Base-by-base conservation (phyloP, 2,113 vertebrate species). In the Neodon shergylaensis region DNA sequence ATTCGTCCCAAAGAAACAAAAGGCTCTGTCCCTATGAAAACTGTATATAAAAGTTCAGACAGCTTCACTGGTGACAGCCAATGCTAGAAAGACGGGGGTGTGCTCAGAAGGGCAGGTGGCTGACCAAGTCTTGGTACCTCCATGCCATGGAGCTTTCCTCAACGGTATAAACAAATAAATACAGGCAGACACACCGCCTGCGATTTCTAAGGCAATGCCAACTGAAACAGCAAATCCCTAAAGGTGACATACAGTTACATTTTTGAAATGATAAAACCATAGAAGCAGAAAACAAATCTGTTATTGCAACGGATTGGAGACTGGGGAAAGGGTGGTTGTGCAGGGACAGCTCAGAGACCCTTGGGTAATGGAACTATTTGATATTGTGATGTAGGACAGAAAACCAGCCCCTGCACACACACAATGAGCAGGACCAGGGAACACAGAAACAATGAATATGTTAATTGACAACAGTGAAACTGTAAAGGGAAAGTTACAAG, bases 241-340 rank as follows among this genome's bases (percentile, higher is more conserved):
- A 92, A 83, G 19, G 47, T 90, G 92, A 90, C 3, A 22, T 21
- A 36, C 1, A n/a, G 3, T 63, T 44, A 68, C 47, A 61, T 76
- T 87, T 93, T 44, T 86, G 22, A 83, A 93, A 88, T n/a, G 33
- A 73, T 61, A 31, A 79, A 78, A 86, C 16, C 42, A 17, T 4
- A 91, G 85, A 89, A 87, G 65, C 21, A 65, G 77, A 90, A 95
- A 95, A 72, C n/a, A 96, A 54, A 83, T 58, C 19, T 47, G 6
- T 47, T 74, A 84, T 4, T 90, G 49, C 12, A 79, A 39, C 1
- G 2, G 68, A 77, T 42, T 4, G 82, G 61, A 52, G 19, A 49
- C 3, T 49, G 12, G 9, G 42, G 31, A 26, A 6, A 19, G 10
- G 17, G 36, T 17, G 26, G 89, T 39, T 49, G 66, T 76, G 21